These are phyloP conservation scores for Pegoplata infirma DNA, from an alignment of 2,888 invertebrate genomes.

Conservation along the genomic window DNA sequence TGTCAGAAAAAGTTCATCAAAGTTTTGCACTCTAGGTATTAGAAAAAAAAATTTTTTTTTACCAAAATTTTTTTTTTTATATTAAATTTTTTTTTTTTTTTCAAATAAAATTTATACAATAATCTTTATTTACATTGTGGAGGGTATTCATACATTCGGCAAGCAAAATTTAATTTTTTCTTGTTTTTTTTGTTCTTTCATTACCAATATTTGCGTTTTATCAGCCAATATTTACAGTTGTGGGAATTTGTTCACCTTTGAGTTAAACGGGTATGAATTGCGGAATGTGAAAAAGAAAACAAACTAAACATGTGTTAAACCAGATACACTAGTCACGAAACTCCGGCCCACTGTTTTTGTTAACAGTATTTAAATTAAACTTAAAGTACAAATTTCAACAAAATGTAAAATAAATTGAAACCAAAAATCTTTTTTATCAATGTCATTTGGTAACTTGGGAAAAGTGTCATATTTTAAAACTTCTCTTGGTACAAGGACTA, in stretches of 20 bases:
- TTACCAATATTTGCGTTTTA: slow-evolving; percentile 57
- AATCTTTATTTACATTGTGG: too few species aligned
- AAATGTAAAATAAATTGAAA: too few species aligned
- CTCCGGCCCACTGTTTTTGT: background rate
- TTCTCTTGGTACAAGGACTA: background rate
- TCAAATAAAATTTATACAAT: too few species aligned
- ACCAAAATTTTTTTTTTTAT: slow-evolving; percentile 35
- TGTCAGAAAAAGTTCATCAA: too few species aligned
- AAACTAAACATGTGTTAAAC: background rate
- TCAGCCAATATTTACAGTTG: slow-evolving; percentile 63
- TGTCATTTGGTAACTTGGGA: background rate
- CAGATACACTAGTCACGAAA: too few species aligned
- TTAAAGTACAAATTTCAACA: too few species aligned
- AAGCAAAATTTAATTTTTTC: slow-evolving; percentile 62
- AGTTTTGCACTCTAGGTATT: too few species aligned
- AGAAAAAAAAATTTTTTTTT: too few species aligned
- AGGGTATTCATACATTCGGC: too few species aligned
- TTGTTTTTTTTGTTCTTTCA: slow-evolving; percentile 67
- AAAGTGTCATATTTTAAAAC: background rate
- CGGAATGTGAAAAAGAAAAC: background rate
- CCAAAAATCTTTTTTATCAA: too few species aligned
- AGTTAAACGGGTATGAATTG: background rate
- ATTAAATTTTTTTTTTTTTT: too few species aligned
- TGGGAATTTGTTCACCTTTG: slow-evolving; percentile 56
- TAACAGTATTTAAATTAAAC: too few species aligned